Evolutionary conservation across 2,888 invertebrate species (phyloP), one percentile per base, ranked within the genome.

Genomic region (Hypercompe scribonia): DNA sequence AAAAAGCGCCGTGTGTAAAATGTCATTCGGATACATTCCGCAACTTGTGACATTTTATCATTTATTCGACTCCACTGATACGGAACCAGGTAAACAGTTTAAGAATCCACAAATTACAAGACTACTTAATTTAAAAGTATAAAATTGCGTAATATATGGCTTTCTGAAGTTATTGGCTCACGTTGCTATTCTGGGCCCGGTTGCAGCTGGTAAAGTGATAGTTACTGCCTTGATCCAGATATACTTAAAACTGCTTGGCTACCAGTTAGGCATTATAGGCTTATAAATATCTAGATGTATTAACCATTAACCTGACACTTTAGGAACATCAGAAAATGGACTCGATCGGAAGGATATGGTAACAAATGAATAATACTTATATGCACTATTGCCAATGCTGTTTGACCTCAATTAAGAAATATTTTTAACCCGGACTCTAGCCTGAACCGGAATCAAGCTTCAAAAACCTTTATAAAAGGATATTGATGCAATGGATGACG

Each of bases 191-290:
- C 73, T 79, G 69, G 74, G 78, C 73, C 74, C 34, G 77, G 81
- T 80, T 72, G 76, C 75, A 76, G 73, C 28, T n/a, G 66, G 77
- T 78, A 84, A 89, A 90, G 90, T 86, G 85, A 90, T 81, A 82
- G 90, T 86, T 75, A 73, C 82, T 75, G 80, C 90, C 90, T 90
- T 88, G 90, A 82, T 85, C 90, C 79, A 86, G 75, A 81, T 84
- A 46, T 69, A 67, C 39, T 71, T 31, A 18, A 31, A 68, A 54
- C 75, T 76, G 58, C 34, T 75, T 78, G 83, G 34, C 24, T 76
- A 77, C 76, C 77, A 65, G 80, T 73, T 74, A 74, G 75, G 65
- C 76, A 69, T 70, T 77, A 71, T 64, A 77, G 79, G 70, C 65
- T 42, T 3, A 50, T 28, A 67, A 84, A 68, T 0, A 34, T 34